Conservation (phyloP, 2,797 vertebrate genomes). For the Acanthis flammea region DNA sequence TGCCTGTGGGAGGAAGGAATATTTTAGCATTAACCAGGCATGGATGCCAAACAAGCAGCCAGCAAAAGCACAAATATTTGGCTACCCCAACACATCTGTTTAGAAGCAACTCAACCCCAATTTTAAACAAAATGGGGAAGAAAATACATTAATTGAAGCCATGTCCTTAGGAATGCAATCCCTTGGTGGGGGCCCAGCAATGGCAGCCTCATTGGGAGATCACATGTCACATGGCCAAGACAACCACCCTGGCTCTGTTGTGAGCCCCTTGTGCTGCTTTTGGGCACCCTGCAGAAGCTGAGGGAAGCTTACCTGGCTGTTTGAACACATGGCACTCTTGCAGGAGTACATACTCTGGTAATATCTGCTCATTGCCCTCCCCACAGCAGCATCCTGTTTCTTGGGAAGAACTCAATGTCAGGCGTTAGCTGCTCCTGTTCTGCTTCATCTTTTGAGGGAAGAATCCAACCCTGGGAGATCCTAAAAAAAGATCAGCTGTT, state of each 20-base stretch:
- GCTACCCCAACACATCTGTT: conserved; percentile 48
- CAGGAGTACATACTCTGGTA: not conserved
- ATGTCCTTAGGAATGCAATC: not conserved
- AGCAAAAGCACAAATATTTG: conserved; percentile 49
- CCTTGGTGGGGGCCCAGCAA: not conserved
- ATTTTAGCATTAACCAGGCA: not conserved
- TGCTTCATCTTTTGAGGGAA: not conserved
- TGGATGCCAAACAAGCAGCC: conserved; percentile 16
- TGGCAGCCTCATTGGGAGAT: not conserved
- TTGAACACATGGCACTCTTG: accelerated
- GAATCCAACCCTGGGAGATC: not conserved
- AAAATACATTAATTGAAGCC: conserved; percentile 52
- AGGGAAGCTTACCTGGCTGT: not conserved
- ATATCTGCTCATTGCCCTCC: not conserved
- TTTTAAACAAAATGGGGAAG: conserved; percentile 48
- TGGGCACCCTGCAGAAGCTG: not conserved
- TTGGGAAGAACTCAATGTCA: not conserved
- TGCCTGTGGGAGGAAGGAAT: not conserved
- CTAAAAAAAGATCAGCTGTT: conserved; percentile 10
- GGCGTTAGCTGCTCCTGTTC: not conserved
- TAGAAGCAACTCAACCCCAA: conserved; percentile 38
- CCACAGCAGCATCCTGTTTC: not conserved
- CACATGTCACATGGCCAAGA: not conserved
- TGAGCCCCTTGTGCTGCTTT: not conserved
- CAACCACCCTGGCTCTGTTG: not conserved